Conservation (phyloP, 2,888 invertebrate species). For the Polia nebulosa region DNA sequence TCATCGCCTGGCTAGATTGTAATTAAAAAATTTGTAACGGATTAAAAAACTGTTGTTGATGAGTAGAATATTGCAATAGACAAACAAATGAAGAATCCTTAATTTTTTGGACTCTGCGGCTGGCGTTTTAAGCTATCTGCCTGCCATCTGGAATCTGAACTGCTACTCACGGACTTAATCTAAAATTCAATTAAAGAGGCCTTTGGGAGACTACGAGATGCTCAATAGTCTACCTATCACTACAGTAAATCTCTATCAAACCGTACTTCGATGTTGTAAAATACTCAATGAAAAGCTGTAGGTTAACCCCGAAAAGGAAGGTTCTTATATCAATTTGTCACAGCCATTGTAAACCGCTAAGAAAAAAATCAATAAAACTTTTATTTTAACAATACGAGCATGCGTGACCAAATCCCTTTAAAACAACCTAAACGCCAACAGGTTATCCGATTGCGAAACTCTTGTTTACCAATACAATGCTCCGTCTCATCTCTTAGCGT, state of each 20-base stretch:
- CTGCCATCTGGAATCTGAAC: not conserved
- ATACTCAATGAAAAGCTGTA: not conserved
- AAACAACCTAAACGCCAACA: conserved; percentile 51
- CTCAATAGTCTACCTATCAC: not conserved
- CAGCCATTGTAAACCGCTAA: not conserved
- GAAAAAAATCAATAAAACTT: conserved; percentile 3
- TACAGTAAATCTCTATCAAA: not conserved
- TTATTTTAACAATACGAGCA: conserved; percentile 10
- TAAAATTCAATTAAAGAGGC: not conserved
- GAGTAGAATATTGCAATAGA: not conserved
- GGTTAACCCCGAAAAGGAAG: not conserved
- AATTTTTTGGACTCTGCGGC: not conserved
- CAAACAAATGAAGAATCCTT: not conserved
- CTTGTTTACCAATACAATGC: conserved; percentile 57
- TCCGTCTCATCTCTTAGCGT: conserved; percentile 44
- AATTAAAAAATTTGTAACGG: conserved; percentile 36
- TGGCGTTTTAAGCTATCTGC: not conserved
- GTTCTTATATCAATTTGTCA: not conserved
- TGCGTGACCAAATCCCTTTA: conserved; percentile 15
- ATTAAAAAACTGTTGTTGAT: conserved; percentile 17
- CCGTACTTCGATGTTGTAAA: not conserved
- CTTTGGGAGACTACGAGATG: not conserved
- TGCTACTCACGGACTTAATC: not conserved
- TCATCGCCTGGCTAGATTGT: not conserved
- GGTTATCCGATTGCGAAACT: conserved; percentile 62